phyloP scores from a whole-genome alignment of 2,888 invertebrate species.

The Dicyrtomina minuta region DNA sequence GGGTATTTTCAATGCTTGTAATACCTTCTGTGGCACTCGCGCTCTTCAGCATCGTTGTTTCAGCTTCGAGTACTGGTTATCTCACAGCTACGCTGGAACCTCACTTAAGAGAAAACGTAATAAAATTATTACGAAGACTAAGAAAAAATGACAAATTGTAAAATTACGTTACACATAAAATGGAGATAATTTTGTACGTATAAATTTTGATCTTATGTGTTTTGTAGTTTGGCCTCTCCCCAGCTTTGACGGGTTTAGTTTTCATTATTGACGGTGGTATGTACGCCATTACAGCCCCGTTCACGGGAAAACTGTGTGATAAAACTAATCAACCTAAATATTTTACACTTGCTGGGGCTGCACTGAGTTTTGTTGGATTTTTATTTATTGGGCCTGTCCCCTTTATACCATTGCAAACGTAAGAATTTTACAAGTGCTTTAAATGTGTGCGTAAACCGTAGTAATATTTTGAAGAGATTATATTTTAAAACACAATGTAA shows the following conservation, averaged over 20 bases:
- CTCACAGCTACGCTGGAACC: slow-evolving; percentile 85
- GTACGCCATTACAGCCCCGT: slow-evolving; percentile 77
- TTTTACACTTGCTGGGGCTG: slow-evolving; percentile 68
- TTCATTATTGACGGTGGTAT: slow-evolving; percentile 80
- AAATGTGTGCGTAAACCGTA: too few species aligned
- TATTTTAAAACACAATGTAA: too few species aligned
- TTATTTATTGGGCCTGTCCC: slow-evolving; percentile 79
- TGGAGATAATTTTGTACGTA: too few species aligned
- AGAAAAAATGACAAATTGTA: too few species aligned
- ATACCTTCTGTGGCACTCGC: slow-evolving; percentile 74
- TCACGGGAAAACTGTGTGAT: slow-evolving; percentile 80
- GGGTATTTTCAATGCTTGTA: slow-evolving; percentile 66
- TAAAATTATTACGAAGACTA: too few species aligned
- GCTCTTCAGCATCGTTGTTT: slow-evolving; percentile 70
- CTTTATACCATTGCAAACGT: slow-evolving; percentile 63
- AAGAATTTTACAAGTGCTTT: too few species aligned
- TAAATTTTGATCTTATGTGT: too few species aligned
- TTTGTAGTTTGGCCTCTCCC: slow-evolving; percentile 45
- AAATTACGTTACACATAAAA: too few species aligned
- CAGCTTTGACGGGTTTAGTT: slow-evolving; percentile 58
- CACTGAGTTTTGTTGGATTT: slow-evolving; percentile 69
- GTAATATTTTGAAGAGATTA: neutral
- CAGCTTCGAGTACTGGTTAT: slow-evolving; percentile 82
- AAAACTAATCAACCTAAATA: slow-evolving; percentile 68
- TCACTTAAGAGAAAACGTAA: slow-evolving; percentile 69